phyloP scores from a whole-genome alignment of 2,888 invertebrate species.

The Macaria notata region DNA sequence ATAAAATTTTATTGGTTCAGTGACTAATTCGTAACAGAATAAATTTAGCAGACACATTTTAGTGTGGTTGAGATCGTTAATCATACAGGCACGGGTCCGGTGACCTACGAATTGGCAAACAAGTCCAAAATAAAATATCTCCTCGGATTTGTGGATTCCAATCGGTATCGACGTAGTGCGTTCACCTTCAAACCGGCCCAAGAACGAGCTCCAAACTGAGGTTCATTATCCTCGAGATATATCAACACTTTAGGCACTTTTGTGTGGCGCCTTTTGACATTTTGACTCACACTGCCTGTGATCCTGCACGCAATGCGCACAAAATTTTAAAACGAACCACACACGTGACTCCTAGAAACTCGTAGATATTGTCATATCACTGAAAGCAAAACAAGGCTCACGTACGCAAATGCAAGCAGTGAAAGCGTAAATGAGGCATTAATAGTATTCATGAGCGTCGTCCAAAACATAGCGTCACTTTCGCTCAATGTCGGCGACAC shows the following conservation, averaged over 20 bases:
- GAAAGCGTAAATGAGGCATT: conserved; percentile 72
- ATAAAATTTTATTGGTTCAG: conserved; percentile 10
- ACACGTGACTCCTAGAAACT: not conserved
- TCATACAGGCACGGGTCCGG: conserved; percentile 60
- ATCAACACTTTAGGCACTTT: conserved; percentile 58
- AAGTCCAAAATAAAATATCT: conserved; percentile 63
- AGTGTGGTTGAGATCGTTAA: conserved; percentile 57
- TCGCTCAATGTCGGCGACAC: conserved; percentile 57
- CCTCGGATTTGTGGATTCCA: conserved; percentile 68
- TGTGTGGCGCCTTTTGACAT: conserved; percentile 39
- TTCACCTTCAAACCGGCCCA: conserved; percentile 78
- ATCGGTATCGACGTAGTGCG: conserved; percentile 61
- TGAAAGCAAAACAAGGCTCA: conserved; percentile 20
- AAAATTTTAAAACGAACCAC: not conserved
- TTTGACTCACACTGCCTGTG: conserved; percentile 13
- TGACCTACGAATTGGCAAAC: conserved; percentile 69
- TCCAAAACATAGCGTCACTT: conserved; percentile 67
- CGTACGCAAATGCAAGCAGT: conserved; percentile 29
- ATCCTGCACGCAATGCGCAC: conserved; percentile 1
- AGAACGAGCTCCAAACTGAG: conserved; percentile 54
- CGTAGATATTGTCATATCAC: conserved; percentile 3
- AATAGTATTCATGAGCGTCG: conserved; percentile 61
- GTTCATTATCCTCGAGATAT: conserved; percentile 73
- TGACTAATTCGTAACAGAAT: conserved; percentile 23
- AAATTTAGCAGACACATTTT: conserved; percentile 30